A percentile compares a stretch with the other conserved stretches of the same genome.
Evolutionary conservation across 2,888 invertebrate species (phyloP).

Genomic region (Metacarcinus magister): DNA sequence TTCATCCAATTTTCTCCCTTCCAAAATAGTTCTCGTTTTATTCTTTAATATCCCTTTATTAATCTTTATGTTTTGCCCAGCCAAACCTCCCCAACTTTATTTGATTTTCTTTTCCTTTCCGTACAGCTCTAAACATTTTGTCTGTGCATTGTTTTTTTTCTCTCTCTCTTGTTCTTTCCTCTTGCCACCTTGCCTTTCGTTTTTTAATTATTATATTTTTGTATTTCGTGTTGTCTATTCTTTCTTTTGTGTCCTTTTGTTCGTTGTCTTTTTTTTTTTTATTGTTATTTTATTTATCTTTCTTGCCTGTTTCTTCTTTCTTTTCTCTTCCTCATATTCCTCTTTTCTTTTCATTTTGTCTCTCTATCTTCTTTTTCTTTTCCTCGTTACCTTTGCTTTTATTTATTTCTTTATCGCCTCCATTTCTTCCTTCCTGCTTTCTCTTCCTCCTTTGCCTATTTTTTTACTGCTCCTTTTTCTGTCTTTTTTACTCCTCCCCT

Average conservation of each 20-base stretch:
- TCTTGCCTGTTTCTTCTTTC: background rate
- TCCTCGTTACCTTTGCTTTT: too few relatives aligned
- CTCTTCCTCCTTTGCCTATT: background rate
- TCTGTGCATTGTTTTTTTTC: background rate
- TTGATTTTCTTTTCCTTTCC: background rate
- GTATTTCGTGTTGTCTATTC: too few relatives aligned
- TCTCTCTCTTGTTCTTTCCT: background rate
- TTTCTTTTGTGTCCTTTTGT: background rate
- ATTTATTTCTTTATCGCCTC: background rate
- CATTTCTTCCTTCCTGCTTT: background rate
- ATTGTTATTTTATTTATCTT: background rate
- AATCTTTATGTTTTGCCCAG: background rate
- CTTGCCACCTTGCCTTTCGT: background rate
- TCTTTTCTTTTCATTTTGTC: background rate
- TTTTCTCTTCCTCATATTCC: background rate
- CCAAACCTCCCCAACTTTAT: background rate
- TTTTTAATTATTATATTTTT: background rate
- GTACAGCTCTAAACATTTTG: background rate
- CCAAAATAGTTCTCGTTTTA: background rate
- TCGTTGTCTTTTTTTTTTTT: too few relatives aligned
- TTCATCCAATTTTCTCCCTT: conserved; percentile 11
- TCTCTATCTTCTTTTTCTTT: background rate
- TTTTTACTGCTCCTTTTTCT: background rate
- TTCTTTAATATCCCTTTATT: conserved; percentile 26
- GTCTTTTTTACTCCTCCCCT: background rate